phyloP scores from a whole-genome alignment of 2,797 vertebrate genomes.

The Leptatherina wallacei region DNA sequence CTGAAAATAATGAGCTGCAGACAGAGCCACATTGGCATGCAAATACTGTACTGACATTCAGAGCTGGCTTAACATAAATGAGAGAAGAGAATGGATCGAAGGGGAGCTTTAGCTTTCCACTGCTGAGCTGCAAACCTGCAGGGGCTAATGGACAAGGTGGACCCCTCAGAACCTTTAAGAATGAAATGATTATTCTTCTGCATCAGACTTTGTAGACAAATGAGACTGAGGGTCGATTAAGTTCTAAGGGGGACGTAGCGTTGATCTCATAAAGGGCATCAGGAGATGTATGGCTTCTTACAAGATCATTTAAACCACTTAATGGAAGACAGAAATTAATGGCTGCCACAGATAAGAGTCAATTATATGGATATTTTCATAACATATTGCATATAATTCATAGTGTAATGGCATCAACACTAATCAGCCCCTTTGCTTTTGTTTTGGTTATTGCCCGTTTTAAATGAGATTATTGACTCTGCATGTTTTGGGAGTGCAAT shows the following conservation, averaged over 20 bases:
- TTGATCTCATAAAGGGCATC: conserved; percentile 84
- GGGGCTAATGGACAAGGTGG: conserved; percentile 74
- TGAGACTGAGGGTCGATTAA: conserved; percentile 78
- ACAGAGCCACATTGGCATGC: conserved; percentile 78
- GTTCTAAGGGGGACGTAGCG: conserved; percentile 72
- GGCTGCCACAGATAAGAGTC: conserved; percentile 76
- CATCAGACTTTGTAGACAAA: conserved; percentile 75
- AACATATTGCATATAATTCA: conserved; percentile 81
- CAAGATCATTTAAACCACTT: conserved; percentile 85
- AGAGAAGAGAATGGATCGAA: conserved; percentile 76
- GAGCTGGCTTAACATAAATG: conserved; percentile 79
- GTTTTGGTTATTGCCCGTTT: conserved; percentile 73
- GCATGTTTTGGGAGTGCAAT: conserved; percentile 53
- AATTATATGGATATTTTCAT: conserved; percentile 85
- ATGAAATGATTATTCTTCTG: conserved; percentile 76
- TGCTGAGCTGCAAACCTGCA: conserved; percentile 59
- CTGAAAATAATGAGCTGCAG: conserved; percentile 79
- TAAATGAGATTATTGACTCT: conserved; percentile 73
- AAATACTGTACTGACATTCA: conserved; percentile 83
- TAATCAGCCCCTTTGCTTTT: conserved; percentile 63
- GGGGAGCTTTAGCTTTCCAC: conserved; percentile 48
- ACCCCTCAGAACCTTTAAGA: conserved; percentile 75
- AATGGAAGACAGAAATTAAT: conserved; percentile 83
- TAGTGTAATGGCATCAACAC: conserved; percentile 71
- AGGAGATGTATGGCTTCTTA: conserved; percentile 82